Conservation (phyloP, 2,797 vertebrate genomes). For the Cottoperca gobio region DNA sequence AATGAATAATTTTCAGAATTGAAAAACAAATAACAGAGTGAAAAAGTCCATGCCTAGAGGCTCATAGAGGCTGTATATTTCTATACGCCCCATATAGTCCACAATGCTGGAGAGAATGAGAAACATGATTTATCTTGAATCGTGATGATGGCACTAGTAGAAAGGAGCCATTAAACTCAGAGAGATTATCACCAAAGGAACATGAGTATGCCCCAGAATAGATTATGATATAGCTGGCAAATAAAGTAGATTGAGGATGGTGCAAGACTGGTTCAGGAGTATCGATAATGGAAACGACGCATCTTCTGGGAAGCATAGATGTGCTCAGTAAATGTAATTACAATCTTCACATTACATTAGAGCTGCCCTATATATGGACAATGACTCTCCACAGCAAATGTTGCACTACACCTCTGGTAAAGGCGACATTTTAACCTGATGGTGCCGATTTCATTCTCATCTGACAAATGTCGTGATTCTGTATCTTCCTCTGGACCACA, state of each 20-base stretch:
- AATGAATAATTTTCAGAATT: neutral
- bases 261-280: neutral
- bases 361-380: neutral
- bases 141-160: neutral
- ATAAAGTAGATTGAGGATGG: constrained; percentile 11
- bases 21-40: constrained; percentile 16
- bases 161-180: neutral
- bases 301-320: neutral
- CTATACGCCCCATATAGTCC: neutral
- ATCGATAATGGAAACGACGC: neutral
- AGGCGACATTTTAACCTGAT: constrained; percentile 7
- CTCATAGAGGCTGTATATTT: neutral
- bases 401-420: neutral
- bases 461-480: neutral
- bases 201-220: neutral
- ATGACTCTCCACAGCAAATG: neutral
- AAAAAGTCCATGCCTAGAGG: neutral
- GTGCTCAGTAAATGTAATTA: neutral
- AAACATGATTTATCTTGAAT: constrained; percentile 6
- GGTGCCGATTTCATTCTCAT: constrained; percentile 8
- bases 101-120: neutral
- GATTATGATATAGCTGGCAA: neutral
- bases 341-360: neutral
- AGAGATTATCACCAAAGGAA: neutral
- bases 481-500: neutral